Evolutionary conservation across 2,797 vertebrate genomes (phyloP).

Genomic region (Alca torda): DNA sequence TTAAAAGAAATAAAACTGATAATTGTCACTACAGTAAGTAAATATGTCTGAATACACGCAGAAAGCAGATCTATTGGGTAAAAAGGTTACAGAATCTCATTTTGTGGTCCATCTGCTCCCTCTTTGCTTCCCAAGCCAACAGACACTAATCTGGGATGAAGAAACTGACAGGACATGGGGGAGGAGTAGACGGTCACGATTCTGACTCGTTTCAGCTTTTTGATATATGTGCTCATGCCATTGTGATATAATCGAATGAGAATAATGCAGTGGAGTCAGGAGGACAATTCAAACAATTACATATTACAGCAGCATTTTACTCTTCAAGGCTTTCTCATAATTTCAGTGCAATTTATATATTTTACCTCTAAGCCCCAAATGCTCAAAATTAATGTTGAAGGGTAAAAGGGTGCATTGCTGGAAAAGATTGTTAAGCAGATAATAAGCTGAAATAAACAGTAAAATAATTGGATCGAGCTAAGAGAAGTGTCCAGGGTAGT

Average conservation of each 20-base stretch:
- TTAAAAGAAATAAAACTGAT: constrained; percentile 69
- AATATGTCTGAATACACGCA: constrained; percentile 64
- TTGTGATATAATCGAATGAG: constrained; percentile 22
- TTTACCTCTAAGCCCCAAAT: neutral
- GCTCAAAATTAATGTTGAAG: neutral
- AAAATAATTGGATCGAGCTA: neutral
- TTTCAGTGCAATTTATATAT: constrained; percentile 16
- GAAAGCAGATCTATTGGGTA: constrained; percentile 70
- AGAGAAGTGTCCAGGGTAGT: neutral
- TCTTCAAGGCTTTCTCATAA: neutral
- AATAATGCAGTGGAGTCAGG: neutral
- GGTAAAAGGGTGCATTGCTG: neutral
- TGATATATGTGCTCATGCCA: neutral
- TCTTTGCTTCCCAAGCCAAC: constrained; percentile 67
- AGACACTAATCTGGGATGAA: constrained; percentile 68
- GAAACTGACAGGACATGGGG: constrained; percentile 68
- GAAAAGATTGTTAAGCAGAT: neutral
- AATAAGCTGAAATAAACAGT: neutral
- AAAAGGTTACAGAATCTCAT: constrained; percentile 72
- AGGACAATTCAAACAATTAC: constrained; percentile 6
- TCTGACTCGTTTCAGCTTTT: constrained; percentile 14
- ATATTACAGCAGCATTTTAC: neutral
- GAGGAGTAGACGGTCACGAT: constrained; percentile 48
- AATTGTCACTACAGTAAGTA: constrained; percentile 71
- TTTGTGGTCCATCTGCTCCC: constrained; percentile 69